A percentile compares a stretch with the other conserved stretches of the same genome.
Conservation (phyloP, 2,113 vertebrate genomes). For the Pseudonaja textilis region DNA sequence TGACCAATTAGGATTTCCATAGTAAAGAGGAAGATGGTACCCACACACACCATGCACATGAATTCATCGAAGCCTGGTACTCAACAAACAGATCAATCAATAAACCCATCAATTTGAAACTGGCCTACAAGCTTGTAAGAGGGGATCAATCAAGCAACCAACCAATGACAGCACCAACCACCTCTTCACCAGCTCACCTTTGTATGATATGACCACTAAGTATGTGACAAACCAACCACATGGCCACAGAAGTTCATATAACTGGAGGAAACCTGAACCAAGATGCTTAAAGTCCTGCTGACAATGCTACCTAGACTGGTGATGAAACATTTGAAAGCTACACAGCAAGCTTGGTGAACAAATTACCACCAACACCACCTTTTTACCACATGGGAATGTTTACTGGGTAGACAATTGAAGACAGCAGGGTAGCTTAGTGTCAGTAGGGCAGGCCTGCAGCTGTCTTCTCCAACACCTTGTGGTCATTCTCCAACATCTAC, state of each 20-base stretch:
- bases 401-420: not conserved
- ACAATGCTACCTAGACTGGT: not conserved
- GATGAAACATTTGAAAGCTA: not conserved
- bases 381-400: not conserved
- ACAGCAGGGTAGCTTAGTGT: not conserved
- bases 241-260: not conserved
- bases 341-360: not conserved
- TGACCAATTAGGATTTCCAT: not conserved
- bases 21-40: not conserved
- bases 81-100: no score
- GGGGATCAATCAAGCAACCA: not conserved
- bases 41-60: accelerated
- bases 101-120: not conserved
- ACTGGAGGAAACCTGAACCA: no score
- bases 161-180: not conserved
- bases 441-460: not conserved
- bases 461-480: not conserved
- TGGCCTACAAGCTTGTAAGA: not conserved
- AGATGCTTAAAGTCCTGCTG: not conserved
- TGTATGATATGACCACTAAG: accelerated
- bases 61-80: not conserved
- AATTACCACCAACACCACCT: not conserved
- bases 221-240: accelerated
- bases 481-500: not conserved
- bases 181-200: not conserved